Conservation (phyloP, 2,113 vertebrate genomes). For the Physeter macrocephalus region DNA sequence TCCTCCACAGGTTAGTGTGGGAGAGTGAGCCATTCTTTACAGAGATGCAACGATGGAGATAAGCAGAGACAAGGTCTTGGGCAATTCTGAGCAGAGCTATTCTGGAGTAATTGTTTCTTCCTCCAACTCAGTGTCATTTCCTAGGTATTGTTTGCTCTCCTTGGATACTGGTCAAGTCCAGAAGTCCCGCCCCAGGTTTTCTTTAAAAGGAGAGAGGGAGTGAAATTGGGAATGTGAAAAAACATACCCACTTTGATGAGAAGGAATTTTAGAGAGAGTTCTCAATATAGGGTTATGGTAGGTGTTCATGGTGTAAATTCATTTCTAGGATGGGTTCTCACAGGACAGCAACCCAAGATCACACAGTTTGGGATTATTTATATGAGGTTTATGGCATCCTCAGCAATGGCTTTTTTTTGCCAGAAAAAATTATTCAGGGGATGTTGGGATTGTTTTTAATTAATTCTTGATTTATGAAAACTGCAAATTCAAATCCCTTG, state of each 20-base stretch:
- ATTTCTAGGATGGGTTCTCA: not conserved
- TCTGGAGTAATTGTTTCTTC: not conserved
- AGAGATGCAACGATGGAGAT: not conserved
- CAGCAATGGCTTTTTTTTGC: not conserved
- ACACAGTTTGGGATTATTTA: not conserved
- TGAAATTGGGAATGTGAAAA: not conserved
- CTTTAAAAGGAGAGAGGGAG: not conserved
- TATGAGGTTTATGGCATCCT: not conserved
- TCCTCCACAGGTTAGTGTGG: not conserved
- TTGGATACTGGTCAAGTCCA: not conserved
- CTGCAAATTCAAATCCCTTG: not conserved
- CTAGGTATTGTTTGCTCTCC: not conserved
- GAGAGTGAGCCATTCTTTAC: not conserved
- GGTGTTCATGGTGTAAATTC: not conserved
- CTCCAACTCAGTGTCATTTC: not conserved
- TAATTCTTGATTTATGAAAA: not conserved
- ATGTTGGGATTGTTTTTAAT: not conserved
- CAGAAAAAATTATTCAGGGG: not conserved
- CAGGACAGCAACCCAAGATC: not conserved
- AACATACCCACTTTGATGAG: not conserved
- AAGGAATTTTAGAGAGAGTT: not conserved
- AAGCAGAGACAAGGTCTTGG: not conserved
- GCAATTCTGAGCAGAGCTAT: not conserved
- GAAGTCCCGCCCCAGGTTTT: not conserved
- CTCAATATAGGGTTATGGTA: not conserved